Evolutionary conservation across 64 coral and sea anemone species (phyloP), one percentile per base, ranked within the genome.

Genomic region (Anthopleura sola): DNA sequence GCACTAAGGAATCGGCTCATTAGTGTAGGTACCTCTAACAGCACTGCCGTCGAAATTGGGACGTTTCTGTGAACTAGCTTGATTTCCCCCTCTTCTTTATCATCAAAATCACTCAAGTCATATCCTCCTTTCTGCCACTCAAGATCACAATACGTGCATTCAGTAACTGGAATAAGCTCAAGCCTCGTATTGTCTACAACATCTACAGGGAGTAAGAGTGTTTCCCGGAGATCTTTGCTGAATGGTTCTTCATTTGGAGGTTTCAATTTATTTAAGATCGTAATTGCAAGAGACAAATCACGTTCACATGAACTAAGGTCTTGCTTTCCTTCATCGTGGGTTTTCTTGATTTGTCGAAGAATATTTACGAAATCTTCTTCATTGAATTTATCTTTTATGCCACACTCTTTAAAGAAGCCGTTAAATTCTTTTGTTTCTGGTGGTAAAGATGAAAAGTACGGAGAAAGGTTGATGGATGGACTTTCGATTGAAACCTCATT

Each of bases 61-160:
- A 93, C 83, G 57, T 55, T 69, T 31, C 53, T 80, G 49, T 93
- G 91, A 0, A 93, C 48, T 36, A 89, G 80, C 31, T 78, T 86
- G 33, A 87, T 26, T 20, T 87, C 75, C 11, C 64, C 83, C 2
- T 91, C 84, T 29, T 86, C 89, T 31, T 85, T 77, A 20, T 77
- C 84, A 24, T 81, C 75, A 46, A 86, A 68, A 40, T 96, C 94
- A 38, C 40, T 44, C 20, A 87, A 62, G 31, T 90, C 82, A 29
- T 66, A 46, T 2, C 69, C 24, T 51, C 32, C 39, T 76, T 86
- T 75, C 48, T 86, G 49, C 93, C 93, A 95, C 26, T 95, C 93
- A 0, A 33, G 29, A 76, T 95, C 90, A 44, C 90, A 89, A 51
- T 95, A 95, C 74, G 87, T 95, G 75, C 93, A 95, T 9, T 86